Conservation (phyloP, 2,113 vertebrate genomes). For the Rattus rattus region DNA sequence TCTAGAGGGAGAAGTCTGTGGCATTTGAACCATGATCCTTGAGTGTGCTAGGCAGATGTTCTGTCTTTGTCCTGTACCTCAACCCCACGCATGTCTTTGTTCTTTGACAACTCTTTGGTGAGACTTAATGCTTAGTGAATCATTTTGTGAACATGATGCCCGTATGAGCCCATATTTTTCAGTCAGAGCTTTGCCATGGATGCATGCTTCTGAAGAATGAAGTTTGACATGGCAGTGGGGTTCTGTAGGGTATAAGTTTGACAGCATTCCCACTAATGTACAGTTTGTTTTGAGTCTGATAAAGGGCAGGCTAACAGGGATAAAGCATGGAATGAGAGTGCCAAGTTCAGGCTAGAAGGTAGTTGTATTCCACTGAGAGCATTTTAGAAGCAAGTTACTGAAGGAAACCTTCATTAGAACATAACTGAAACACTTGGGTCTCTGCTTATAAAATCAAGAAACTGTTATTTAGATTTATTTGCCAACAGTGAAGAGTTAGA, state of each 20-base stretch:
- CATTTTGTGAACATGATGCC: not conserved
- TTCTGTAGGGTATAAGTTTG: not conserved
- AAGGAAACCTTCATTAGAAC: slow-evolving; percentile 13
- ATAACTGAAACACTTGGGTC: slow-evolving; percentile 12
- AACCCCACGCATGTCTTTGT: not conserved
- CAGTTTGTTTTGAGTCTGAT: slow-evolving; percentile 7
- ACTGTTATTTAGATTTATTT: not conserved
- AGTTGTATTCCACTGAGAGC: slow-evolving; percentile 23
- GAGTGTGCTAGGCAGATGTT: not conserved
- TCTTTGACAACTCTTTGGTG: slow-evolving; percentile 5
- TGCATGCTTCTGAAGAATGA: slow-evolving; percentile 9
- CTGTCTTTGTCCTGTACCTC: not conserved
- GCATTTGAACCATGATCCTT: not conserved
- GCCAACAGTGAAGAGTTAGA: not conserved
- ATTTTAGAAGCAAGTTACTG: slow-evolving; percentile 47
- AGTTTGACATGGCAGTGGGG: not conserved
- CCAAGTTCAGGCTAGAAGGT: not conserved
- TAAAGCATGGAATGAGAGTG: not conserved
- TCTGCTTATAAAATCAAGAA: slow-evolving; percentile 39
- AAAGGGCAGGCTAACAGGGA: not conserved
- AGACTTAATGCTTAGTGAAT: not conserved
- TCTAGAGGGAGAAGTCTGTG: not conserved
- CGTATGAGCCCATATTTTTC: not conserved
- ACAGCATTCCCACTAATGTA: not conserved
- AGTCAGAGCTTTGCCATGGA: not conserved